Conservation (phyloP, 2,797 vertebrate species). For the Eptatretus atami region DNA sequence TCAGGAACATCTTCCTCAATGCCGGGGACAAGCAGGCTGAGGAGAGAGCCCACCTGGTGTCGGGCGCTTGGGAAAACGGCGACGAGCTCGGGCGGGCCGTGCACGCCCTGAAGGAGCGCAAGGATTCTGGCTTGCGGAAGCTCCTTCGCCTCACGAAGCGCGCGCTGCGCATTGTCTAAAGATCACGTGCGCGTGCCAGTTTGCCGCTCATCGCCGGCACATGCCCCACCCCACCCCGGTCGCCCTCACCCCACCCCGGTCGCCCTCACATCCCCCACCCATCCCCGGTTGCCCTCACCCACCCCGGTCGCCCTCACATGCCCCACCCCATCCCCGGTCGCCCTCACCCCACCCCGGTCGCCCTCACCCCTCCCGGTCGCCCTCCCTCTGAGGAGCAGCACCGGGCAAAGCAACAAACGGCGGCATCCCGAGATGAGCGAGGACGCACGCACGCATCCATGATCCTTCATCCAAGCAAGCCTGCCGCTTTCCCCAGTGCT, state of each 20-base stretch:
- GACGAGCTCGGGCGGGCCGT: background rate
- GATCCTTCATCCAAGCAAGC: too few species aligned
- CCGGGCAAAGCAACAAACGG: too few species aligned
- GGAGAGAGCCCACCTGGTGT: background rate
- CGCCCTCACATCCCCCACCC: too few species aligned
- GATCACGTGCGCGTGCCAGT: background rate
- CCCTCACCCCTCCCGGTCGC: too few species aligned
- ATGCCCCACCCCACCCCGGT: background rate
- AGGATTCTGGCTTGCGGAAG: background rate
- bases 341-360: background rate
- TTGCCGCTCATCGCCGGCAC: background rate
- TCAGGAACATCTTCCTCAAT: background rate
- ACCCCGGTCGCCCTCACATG: too few species aligned
- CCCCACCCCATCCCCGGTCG: background rate
- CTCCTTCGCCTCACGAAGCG: constrained; percentile 1
- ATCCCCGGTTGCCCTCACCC: too few species aligned
- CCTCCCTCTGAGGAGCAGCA: background rate
- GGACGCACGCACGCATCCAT: too few species aligned
- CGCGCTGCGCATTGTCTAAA: background rate
- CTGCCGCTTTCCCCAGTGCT: too few species aligned
- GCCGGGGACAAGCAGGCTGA: constrained; percentile 2
- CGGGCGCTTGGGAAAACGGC: background rate
- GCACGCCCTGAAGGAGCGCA: background rate
- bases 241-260: background rate
- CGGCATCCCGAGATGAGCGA: too few species aligned